Base-by-base conservation (phyloP, 2,888 invertebrate species). In the Dryococelus australis region DNA sequence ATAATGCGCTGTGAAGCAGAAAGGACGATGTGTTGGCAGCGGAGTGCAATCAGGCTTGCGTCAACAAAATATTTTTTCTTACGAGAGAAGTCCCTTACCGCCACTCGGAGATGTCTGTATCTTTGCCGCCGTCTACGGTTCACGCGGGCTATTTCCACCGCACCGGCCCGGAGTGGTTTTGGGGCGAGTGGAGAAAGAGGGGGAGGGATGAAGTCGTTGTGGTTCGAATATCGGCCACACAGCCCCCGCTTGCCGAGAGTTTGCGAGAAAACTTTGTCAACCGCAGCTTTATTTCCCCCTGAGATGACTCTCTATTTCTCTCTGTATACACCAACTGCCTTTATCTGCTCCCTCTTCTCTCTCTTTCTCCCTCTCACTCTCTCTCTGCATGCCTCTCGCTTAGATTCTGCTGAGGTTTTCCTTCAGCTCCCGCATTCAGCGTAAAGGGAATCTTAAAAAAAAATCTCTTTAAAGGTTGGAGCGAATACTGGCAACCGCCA, bases 301-400 rank as follows among this genome's bases (percentile, higher is more conserved):
- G 65, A 65, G 65, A 65, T 65, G 24, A 65, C 65, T 65, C 65
- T 65, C 65, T 65, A 65, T 65, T 65, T 65, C 65, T 24, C 65
- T 65, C 65, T 65, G 65, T 65, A 65, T 65, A 65, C 65, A 65
- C 65, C 65, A 65, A 65, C 65, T 65, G n/a, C 65, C 65, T 65
- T 24, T 65, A 65, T 65, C 65, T 65, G n/a, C 65, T 65, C 24
- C 24, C 65, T 65, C 65, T 51, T 51, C 51, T 51, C 51, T 8
- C 20, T 51, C 51, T 51, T n/a, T n/a, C n/a, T n/a, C n/a, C n/a
- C n/a, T 24, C 16, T n/a, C 65, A 12, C 0, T 24, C 65, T 65
- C 20, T 65, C 2, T 20, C 16, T 20, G 8, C 10, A 10, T n/a
- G 8, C 16, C 65, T 65, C n/a, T 24, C n/a, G 65, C 65, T n/a